Base-by-base conservation (phyloP, 2,888 invertebrate genomes). In the Anorthoa munda region DNA sequence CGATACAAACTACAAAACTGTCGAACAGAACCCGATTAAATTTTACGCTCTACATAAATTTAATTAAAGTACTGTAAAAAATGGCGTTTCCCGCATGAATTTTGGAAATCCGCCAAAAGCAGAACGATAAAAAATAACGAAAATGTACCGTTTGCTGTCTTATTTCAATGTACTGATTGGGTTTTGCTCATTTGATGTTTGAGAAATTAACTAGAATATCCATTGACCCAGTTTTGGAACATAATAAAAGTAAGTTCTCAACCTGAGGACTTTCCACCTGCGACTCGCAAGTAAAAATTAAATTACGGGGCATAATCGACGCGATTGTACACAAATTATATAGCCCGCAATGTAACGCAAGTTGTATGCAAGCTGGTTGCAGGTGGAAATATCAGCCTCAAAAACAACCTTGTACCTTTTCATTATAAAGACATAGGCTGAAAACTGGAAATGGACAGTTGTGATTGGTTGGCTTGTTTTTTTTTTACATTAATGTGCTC, bases 51-150 rank as follows among this genome's bases (percentile, higher is more conserved):
- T 13, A 26, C 46, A 75, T 75, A 77, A 72, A 83, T 71, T 73
- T 74, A 65, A 74, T 82, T 69, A 72, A 61, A 67, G 21, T 64
- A 15, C 31, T 48, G 39, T 68, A 53, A 77, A 84, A 83, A 84
- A 72, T 77, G 51, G 60, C 63, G 63, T 9, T 45, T 11, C 26
- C 11, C 39, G 48, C 66, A 53, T 64, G 80, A 70, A n/a, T 72
- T 21, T 72, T 81, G 77, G 72, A 31, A 48, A 56, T 39, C 13
- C 9, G 77, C 80, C 81, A 84, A 75, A 80, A 75, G 53, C 58
- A 64, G n/a, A 39, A 51, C 50, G 21, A 73, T 83, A 81, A 79
- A 81, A 83, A 72, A 46, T 84, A 79, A 84, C 51, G 55, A 21
- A 46, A 45, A 18, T 18, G 26, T 55, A 60, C 60, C 7, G 39